Base-by-base conservation (phyloP, 1,140 invertebrate species). In the Leptonema lineaticorne region DNA sequence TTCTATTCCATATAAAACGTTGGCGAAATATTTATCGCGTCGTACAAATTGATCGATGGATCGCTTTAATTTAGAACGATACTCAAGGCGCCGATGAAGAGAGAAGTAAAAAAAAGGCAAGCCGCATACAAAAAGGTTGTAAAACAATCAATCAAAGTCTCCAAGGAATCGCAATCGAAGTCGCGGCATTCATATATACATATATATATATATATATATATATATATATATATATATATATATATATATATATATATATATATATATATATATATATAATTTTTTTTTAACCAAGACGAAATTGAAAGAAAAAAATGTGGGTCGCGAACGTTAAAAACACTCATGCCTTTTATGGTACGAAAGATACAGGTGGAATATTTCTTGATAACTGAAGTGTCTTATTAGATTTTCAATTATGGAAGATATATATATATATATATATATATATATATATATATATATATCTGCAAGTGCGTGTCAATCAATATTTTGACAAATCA, bases 351-450 rank as follows among this genome's bases (percentile, higher is more conserved):
- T 53, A 53, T 11, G 50, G 50, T 26, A 24, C 2, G 50, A 20
- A 24, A 53, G 50, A 53, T 26, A 53, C 50, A 53, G 50, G 50
- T 53, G 50, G 20, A 53, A 16, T n/a, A n/a, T n/a, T n/a, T n/a
- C n/a, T n/a, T n/a, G n/a, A n/a, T n/a, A n/a, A n/a, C n/a, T n/a
- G n/a, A n/a, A n/a, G n/a, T n/a, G n/a, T n/a, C n/a, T n/a, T n/a
- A n/a, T n/a, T n/a, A n/a, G n/a, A n/a, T n/a, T n/a, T n/a, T n/a
- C n/a, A n/a, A n/a, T n/a, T n/a, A n/a, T n/a, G n/a, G n/a, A n/a
- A n/a, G n/a, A n/a, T n/a, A n/a, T n/a, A n/a, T n/a, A n/a, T n/a
- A n/a, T n/a, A n/a, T n/a, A n/a, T n/a, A n/a, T n/a, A n/a, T n/a
- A n/a, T n/a, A n/a, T n/a, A n/a, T n/a, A n/a, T n/a, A n/a, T n/a